Evolutionary conservation across 2,888 invertebrate species (phyloP).

Genomic region (Nysson spinosus): DNA sequence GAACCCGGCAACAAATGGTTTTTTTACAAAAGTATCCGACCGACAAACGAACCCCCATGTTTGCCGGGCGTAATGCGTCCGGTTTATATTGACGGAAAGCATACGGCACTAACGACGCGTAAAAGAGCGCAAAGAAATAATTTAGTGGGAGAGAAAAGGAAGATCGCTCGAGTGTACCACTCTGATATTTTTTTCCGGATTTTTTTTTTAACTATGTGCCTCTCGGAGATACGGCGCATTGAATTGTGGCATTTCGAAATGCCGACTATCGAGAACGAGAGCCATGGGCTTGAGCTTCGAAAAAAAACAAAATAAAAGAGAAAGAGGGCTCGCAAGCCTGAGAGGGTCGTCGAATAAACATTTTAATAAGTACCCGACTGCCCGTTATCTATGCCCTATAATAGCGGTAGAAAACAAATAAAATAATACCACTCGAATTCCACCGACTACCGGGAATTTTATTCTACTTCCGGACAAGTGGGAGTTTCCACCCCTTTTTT

Average conservation of each 20-base stretch:
- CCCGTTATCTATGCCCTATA: neutral
- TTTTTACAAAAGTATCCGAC: too few species aligned
- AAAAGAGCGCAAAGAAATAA: conserved; percentile 26
- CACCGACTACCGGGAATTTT: conserved; percentile 14
- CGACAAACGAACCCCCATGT: too few species aligned
- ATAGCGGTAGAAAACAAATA: neutral
- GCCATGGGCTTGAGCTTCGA: neutral
- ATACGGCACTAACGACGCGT: conserved; percentile 21
- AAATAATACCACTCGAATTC: neutral
- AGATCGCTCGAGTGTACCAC: conserved; percentile 11
- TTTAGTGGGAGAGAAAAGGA: conserved; percentile 21
- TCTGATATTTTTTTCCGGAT: conserved; percentile 13
- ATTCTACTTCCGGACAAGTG: neutral
- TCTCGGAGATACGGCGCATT: conserved; percentile 12
- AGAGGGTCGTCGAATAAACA: conserved; percentile 59
- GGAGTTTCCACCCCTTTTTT: too few species aligned
- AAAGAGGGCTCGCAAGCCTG: conserved; percentile 10
- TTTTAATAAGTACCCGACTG: conserved; percentile 60
- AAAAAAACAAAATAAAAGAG: neutral
- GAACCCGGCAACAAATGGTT: too few species aligned
- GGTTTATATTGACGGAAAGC: too few species aligned
- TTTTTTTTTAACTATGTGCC: neutral
- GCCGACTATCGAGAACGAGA: conserved; percentile 10
- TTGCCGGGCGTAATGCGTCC: too few species aligned
- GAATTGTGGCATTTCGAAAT: conserved; percentile 24